Evolutionary conservation across 2,888 invertebrate species (phyloP).

Genomic region (Lasioglossum pauxillum): DNA sequence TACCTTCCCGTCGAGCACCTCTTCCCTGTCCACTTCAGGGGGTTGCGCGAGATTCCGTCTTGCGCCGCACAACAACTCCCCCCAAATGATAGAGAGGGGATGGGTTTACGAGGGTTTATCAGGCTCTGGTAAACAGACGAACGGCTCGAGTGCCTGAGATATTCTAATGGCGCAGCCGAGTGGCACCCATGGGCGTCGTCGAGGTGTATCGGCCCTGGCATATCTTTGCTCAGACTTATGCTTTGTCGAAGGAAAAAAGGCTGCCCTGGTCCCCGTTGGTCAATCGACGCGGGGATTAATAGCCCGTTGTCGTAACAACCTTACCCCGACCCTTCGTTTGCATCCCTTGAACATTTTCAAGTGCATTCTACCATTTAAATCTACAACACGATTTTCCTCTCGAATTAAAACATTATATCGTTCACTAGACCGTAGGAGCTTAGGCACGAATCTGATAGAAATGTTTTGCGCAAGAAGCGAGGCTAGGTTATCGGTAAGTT

Average conservation of each 20-base stretch:
- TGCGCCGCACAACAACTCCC: slow-evolving; percentile 38
- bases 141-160: slow-evolving; percentile 79
- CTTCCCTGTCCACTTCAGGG: slow-evolving; percentile 48
- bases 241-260: slow-evolving; percentile 64
- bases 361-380: neutral
- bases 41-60: slow-evolving; percentile 50
- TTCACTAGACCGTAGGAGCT: neutral
- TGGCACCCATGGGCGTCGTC: slow-evolving; percentile 80
- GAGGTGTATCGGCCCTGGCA: slow-evolving; percentile 74
- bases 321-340: neutral
- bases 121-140: slow-evolving; percentile 77
- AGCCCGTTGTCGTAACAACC: neutral
- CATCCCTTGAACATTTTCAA: neutral
- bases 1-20: slow-evolving; percentile 49
- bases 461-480: neutral
- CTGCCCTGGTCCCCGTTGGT: slow-evolving; percentile 70
- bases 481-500: neutral
- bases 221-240: slow-evolving; percentile 79
- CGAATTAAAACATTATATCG: neutral
- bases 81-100: slow-evolving; percentile 19
- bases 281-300: slow-evolving; percentile 58
- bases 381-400: neutral
- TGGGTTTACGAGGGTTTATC: slow-evolving; percentile 65
- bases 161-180: slow-evolving; percentile 80
- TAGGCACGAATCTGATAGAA: neutral